Percentiles rank a stretch among this genome's conserved stretches.
Conservation (phyloP, 2,113 vertebrate species). For the Typhlomys cinereus region DNA sequence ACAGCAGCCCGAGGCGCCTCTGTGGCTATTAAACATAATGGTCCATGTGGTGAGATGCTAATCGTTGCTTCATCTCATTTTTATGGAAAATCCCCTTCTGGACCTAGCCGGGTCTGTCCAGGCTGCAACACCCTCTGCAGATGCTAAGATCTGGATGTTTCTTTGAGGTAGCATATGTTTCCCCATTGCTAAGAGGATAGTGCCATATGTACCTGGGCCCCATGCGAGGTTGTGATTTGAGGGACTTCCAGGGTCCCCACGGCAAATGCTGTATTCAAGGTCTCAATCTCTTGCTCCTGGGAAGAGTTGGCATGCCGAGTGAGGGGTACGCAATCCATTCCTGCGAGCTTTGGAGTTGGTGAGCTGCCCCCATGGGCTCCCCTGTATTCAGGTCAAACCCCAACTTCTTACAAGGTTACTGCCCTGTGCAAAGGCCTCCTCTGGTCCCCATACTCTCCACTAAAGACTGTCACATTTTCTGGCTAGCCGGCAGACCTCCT, state of each 20-base stretch:
- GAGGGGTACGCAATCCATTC: fast-evolving
- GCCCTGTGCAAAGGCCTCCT: constrained; percentile 65
- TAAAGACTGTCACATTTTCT: constrained; percentile 79
- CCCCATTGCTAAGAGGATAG: neutral
- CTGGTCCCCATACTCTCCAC: neutral
- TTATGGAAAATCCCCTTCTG: fast-evolving
- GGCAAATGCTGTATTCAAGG: neutral
- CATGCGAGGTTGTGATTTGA: neutral
- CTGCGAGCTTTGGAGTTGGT: constrained; percentile 26
- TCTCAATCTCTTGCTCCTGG: neutral
- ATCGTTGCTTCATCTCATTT: neutral
- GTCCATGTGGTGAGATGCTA: neutral
- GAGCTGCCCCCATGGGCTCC: constrained; percentile 53
- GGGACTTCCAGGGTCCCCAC: neutral
- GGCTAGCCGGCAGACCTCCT: constrained; percentile 68
- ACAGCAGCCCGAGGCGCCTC: neutral
- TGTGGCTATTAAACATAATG: neutral
- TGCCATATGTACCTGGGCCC: fast-evolving
- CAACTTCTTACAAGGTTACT: constrained; percentile 61
- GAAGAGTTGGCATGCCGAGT: fast-evolving
- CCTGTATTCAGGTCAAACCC: constrained; percentile 63
- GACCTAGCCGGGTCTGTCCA: neutral
- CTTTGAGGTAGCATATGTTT: fast-evolving
- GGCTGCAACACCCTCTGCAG: fast-evolving
- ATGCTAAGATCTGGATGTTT: neutral